Evolutionary conservation across 2,888 invertebrate genomes (phyloP), one percentile per base, ranked within the genome.

Genomic region (Cantharis nigra): DNA sequence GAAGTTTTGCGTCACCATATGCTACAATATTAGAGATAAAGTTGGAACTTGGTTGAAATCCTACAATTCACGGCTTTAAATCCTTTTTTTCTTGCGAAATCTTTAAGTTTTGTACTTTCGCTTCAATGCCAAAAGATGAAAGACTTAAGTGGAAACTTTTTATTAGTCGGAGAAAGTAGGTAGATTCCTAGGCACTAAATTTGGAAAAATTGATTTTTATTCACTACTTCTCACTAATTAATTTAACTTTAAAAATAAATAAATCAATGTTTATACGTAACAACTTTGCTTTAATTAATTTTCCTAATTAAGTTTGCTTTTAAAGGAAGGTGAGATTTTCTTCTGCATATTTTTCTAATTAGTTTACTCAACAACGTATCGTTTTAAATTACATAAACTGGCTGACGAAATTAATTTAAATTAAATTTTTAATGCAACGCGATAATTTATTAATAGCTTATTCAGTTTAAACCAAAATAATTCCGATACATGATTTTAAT

Each of bases 1-100:
- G 84, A 86, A 86, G 82, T 86, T 67, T 85, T 81, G 77, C 80
- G 84, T 82, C 83, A 81, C 85, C 86, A 86, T 84, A 85, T 86
- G 85, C 83, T 83, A 84, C 85, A 83, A 85, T 85, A 84, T 80
- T 75, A 75, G 75, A 78, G 78, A 78, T 78, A 78, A 78, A 78
- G 78, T 78, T 78, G 69, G 73, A 78, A 78, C 72, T 78, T 71
- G 75, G 65, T 75, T 72, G 75, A 71, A 76, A 78, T 78, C 72
- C 75, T 70, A 73, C 78, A 76, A 78, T 76, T 78, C 71, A 75
- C 75, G 70, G 76, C 69, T 62, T 30, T 70, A 74, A 76, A 78
- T 72, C 70, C 76, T 72, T 73, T 78, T 75, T 63, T 73, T 69
- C 16, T 63, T 74, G 72, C 74, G 71, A 78, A 73, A 75, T 75